Base-by-base conservation (phyloP, 2,113 vertebrate species). In the Cynopterus brachyotis region DNA sequence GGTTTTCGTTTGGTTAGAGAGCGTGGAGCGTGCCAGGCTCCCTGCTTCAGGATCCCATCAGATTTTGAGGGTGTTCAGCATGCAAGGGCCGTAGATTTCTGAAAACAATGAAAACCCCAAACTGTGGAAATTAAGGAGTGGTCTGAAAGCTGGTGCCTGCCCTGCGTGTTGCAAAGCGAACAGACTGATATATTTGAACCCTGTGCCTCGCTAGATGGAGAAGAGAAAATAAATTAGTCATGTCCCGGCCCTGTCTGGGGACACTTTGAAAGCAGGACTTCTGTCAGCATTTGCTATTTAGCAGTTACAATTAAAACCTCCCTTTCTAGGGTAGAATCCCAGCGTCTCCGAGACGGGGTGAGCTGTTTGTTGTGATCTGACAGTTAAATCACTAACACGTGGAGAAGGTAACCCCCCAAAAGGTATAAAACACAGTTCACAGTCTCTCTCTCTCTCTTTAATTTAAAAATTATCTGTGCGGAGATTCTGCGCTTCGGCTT, bases 221-320 rank as follows among this genome's bases (percentile, higher is more conserved):
- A 81, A 87, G 95, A 96, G 75, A 90, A 95, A 95, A 96, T 95
- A 95, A 94, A 96, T 92, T 90, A 90, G 93, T 92, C 93, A 88
- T 62, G 80, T 91, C 88, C 88, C 81, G 19, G 62, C 80, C 80
- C 80, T 32, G 92, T 76, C 92, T 92, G 75, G 91, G 80, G 93
- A 89, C 37, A n/a, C 67, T 47, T 28, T 24, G 70, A 35, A 87
- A 91, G 83, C 85, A 28, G 89, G 53, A 42, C 45, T 89, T 19
- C 35, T 26, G 75, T 84, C 60, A 16, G 85, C 78, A 0, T 70
- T 64, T n/a, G 87, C 69, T 35, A 4, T 19, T 66, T 22, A 22
- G 50, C 16, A 22, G 69, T 60, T 40, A 32, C 53, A 40, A 90
- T 64, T 19, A 26, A 94, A 95, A 79, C 50, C 82, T 45, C 81